These are phyloP conservation scores for Lepidurus apus DNA, from an alignment of 1,140 invertebrate species.

Conservation along the genomic window DNA sequence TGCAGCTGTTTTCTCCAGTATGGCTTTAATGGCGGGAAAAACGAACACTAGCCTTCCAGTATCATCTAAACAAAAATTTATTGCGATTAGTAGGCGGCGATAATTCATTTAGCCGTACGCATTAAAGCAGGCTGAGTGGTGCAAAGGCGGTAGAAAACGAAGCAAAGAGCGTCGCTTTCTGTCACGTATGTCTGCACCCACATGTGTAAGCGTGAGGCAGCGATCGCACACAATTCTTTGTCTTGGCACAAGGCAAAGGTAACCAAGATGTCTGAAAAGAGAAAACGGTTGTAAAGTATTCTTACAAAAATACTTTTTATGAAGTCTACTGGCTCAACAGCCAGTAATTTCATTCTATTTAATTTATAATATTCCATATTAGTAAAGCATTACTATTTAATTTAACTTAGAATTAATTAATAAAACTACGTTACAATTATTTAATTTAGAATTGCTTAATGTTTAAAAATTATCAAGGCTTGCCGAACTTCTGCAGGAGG, in stretches of 20 bases:
- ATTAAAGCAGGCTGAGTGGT: neutral
- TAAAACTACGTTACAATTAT: too few species aligned
- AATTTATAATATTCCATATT: too few species aligned
- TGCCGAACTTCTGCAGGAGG: too few species aligned
- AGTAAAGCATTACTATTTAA: too few species aligned
- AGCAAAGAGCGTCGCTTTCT: conserved; percentile 3
- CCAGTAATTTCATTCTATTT: too few species aligned
- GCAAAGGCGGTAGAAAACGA: conserved; percentile 1
- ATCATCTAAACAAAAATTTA: conserved; percentile 45
- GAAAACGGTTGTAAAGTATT: neutral
- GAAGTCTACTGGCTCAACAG: too few species aligned
- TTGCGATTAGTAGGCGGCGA: neutral
- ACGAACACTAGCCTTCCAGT: conserved; percentile 58
- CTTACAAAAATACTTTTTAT: too few species aligned
- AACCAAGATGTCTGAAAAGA: conserved; percentile 49
- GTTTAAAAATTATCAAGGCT: too few species aligned
- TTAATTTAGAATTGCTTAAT: too few species aligned
- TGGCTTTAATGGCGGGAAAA: conserved; percentile 58
- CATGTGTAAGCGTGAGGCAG: conserved; percentile 55
- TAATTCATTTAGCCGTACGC: neutral
- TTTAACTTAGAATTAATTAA: too few species aligned
- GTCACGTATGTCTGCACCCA: conserved; percentile 46
- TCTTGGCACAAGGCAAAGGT: conserved; percentile 52
- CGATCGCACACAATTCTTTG: conserved; percentile 55
- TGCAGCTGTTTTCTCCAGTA: conserved; percentile 53